Evolutionary conservation across 2,888 invertebrate species (phyloP).

Genomic region (Drosophila colorata): DNA sequence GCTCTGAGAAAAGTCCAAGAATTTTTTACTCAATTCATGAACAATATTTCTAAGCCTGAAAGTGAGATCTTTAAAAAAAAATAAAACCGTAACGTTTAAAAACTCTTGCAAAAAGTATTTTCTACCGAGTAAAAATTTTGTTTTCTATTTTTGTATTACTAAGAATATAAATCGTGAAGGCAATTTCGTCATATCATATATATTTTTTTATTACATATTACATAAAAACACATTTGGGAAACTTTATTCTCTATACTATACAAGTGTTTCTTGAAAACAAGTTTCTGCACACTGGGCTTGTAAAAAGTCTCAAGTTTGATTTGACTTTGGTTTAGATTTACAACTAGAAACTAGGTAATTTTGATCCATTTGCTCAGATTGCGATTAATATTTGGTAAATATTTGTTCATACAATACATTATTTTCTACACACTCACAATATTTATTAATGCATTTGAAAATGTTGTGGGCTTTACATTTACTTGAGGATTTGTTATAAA

Average conservation of each 20-base stretch:
- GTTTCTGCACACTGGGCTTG: slow-evolving; percentile 41
- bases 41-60: too few relatives aligned
- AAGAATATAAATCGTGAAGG: not conserved
- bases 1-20: too few relatives aligned
- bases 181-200: slow-evolving; percentile 19
- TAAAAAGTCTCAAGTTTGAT: slow-evolving; percentile 30
- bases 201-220: slow-evolving; percentile 59
- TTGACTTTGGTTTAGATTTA: slow-evolving; percentile 39
- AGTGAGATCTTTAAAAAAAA: too few relatives aligned
- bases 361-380: slow-evolving; percentile 76
- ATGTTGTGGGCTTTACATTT: slow-evolving; percentile 29
- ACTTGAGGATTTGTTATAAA: slow-evolving; percentile 46
- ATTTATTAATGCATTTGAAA: slow-evolving; percentile 20
- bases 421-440: slow-evolving; percentile 15
- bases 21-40: too few relatives aligned
- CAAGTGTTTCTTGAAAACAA: slow-evolving; percentile 32
- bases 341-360: slow-evolving; percentile 49
- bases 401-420: slow-evolving; percentile 33
- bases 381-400: slow-evolving; percentile 41
- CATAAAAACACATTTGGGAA: slow-evolving; percentile 66
- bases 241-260: slow-evolving; percentile 39
- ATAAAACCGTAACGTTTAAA: too few relatives aligned
- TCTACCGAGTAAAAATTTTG: slow-evolving; percentile 12
- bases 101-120: too few relatives aligned
- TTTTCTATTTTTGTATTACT: too few relatives aligned